A percentile compares a stretch with the other conserved stretches of the same genome.
These are phyloP conservation scores for Penelope pileata DNA, from an alignment of 2,113 vertebrate species.

Conservation along the genomic window DNA sequence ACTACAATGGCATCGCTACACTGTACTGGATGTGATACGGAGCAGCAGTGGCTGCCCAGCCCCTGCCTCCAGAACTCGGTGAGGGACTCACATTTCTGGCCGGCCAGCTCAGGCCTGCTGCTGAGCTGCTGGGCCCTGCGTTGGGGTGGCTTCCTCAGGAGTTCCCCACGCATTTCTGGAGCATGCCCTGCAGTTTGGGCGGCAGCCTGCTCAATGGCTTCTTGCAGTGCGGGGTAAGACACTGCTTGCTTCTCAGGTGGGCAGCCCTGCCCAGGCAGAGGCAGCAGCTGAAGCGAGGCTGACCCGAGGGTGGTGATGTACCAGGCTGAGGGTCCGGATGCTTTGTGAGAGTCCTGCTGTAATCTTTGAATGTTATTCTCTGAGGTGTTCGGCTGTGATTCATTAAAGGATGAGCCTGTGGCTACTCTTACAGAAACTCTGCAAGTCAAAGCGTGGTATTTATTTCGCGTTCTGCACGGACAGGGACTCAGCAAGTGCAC, in stretches of 20 bases:
- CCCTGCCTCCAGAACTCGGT: background rate
- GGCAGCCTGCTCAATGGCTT: rapidly evolving
- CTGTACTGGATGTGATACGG: background rate
- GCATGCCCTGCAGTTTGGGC: rapidly evolving
- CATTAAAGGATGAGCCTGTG: constrained; percentile 48
- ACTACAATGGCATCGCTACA: rapidly evolving
- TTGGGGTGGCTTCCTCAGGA: background rate
- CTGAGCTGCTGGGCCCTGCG: background rate
- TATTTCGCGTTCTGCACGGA: background rate
- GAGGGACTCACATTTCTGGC: rapidly evolving
- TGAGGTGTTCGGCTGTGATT: constrained; percentile 53
- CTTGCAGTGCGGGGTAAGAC: rapidly evolving
- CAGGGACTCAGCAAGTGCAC: too few species aligned
- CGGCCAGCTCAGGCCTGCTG: background rate
- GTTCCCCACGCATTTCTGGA: background rate
- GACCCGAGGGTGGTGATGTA: background rate
- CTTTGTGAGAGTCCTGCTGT: background rate
- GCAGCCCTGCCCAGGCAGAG: background rate
- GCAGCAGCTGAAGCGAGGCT: background rate
- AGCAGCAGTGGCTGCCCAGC: background rate
- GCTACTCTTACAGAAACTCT: constrained; percentile 24
- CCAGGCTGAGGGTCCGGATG: constrained; percentile 5
- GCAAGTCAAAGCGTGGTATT: background rate
- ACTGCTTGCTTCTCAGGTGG: rapidly evolving
- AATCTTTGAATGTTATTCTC: constrained; percentile 12